A percentile compares a stretch with the other conserved stretches of the same genome.
Conservation (phyloP, 2,113 vertebrate species). For the Mystacornis crossleyi region DNA sequence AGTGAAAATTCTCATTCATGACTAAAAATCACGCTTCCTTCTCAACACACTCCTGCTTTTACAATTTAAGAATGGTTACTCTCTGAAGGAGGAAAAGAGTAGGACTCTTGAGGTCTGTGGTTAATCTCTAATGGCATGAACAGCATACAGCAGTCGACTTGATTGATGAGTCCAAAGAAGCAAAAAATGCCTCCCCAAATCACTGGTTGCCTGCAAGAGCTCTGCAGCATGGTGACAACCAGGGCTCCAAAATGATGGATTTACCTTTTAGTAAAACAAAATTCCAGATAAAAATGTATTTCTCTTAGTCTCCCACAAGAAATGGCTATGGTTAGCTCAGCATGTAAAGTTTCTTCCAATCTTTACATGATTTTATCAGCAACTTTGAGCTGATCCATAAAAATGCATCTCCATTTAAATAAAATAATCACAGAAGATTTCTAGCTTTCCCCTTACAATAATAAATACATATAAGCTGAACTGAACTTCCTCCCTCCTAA, state of each 20-base stretch:
- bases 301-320: conserved; percentile 13
- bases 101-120: conserved; percentile 19
- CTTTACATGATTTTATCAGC: neutral
- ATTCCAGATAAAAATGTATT: conserved; percentile 59
- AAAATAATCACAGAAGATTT: neutral
- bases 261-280: conserved; percentile 60
- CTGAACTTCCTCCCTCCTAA: neutral
- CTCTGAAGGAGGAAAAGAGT: neutral
- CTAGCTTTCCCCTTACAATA: neutral
- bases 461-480: neutral
- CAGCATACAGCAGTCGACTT: conserved; percentile 37
- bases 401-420: neutral
- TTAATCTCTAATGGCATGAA: conserved; percentile 48
- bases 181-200: conserved; percentile 31
- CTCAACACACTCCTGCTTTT: neutral
- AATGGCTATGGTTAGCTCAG: conserved; percentile 30
- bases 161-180: conserved; percentile 58
- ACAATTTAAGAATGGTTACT: neutral
- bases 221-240: conserved; percentile 29
- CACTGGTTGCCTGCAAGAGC: neutral
- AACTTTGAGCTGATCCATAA: neutral
- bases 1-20: neutral
- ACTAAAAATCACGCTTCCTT: neutral
- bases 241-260: conserved; percentile 58
- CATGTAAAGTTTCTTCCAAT: neutral